Percentiles rank a stretch among this genome's conserved stretches.
phyloP scores from a whole-genome alignment of 2,797 vertebrate species.

The Perdix hodgsoniae region DNA sequence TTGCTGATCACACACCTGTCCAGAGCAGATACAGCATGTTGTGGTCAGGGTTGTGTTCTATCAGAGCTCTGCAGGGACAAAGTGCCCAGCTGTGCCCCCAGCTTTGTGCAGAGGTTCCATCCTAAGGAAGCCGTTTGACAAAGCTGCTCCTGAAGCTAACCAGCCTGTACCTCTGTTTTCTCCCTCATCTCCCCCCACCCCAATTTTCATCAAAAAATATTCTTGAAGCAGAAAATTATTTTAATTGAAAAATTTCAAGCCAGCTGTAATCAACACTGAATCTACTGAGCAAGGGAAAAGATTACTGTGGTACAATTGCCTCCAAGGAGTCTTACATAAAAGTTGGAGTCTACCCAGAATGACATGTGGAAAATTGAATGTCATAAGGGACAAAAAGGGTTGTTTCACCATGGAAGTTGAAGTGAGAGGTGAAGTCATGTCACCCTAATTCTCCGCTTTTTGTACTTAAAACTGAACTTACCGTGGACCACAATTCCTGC shows the following conservation, averaged over 20 bases:
- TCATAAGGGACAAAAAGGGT: background rate
- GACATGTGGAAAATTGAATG: background rate
- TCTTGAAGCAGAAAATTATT: background rate
- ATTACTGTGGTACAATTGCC: background rate
- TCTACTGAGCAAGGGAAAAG: background rate
- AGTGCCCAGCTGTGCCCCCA: background rate
- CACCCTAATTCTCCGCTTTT: background rate
- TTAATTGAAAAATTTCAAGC: background rate
- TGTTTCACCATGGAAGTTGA: background rate
- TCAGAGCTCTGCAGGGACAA: background rate
- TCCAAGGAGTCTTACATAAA: background rate
- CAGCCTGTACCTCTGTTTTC: background rate
- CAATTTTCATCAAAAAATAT: background rate
- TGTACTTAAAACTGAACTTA: background rate
- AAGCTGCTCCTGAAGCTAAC: background rate
- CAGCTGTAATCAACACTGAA: background rate
- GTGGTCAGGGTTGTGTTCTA: accelerated
- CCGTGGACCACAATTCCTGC: background rate
- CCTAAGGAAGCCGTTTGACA: background rate
- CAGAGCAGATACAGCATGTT: background rate
- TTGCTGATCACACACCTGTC: background rate
- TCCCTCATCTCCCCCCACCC: background rate
- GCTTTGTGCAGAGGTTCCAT: background rate
- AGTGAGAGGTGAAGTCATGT: background rate
- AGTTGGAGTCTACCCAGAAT: background rate